Evolutionary conservation across 2,113 vertebrate species (phyloP), one percentile per base, ranked within the genome.

Genomic region (Elgaria multicarinata): DNA sequence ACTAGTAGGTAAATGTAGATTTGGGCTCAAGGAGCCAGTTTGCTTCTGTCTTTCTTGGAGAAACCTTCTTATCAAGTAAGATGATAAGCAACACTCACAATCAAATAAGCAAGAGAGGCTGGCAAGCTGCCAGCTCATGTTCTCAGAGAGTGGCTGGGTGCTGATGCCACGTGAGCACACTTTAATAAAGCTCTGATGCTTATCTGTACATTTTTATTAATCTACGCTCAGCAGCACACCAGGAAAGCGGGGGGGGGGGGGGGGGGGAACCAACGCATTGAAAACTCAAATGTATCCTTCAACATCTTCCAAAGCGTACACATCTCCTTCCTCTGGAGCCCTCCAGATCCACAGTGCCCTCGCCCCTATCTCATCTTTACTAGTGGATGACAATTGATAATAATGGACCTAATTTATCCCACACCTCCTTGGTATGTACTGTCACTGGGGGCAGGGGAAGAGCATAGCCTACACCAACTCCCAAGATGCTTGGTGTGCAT

Each of bases 171-270:
- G 69, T 84, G 87, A 92, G 87, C 87, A 90, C 83, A 89, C 88
- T 95, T 95, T 91, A 90, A 93, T 92, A 94, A 94, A 92, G 92
- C 50, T 94, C 87, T 92, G 92, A 94, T 94, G 96, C 95, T 95
- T 94, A 95, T 96, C 92, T 95, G 90, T 91, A 94, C 93, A 87
- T 96, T 94, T 71, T 95, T 95, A 96, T 95, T 94, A 95, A 96
- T 94, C 92, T 89, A 44, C 86, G 62, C 90, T 93, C 87, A 95
- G 89, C 85, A 9, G 0, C 93, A 91, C 89, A 92, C 96, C 92
- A 13, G 2, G 1, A 9, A 28, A 36, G 26, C 9, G 28, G 33
- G 26, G 36, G 22, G 2, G 1, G 22, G 39, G 50, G 26, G 14
- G 28, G 33, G 26, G 36, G 22, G 74, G 39, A 69, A 26, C 1